These are phyloP conservation scores for Melospiza melodia DNA, from an alignment of 2,113 vertebrate genomes.

Conservation along the genomic window DNA sequence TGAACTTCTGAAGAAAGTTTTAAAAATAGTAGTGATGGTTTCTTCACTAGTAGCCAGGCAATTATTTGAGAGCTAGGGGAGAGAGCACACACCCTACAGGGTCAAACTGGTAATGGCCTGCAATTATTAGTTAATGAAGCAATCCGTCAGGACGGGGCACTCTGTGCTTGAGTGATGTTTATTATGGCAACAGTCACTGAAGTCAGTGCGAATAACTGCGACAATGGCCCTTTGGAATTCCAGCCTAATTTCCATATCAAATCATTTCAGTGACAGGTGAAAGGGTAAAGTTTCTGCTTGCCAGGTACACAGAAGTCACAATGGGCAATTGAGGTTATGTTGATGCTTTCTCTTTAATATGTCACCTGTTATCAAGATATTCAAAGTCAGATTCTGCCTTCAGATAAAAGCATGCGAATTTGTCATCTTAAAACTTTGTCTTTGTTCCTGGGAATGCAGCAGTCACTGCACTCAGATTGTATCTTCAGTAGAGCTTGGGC, in stretches of 20 bases:
- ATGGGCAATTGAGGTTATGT: neutral
- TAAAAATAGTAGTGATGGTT: neutral
- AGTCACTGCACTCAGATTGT: constrained; percentile 5
- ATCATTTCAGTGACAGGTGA: constrained; percentile 1
- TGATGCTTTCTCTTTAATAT: constrained; percentile 25
- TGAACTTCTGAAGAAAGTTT: neutral
- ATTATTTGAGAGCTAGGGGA: neutral
- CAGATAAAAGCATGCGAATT: neutral
- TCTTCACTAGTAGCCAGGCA: neutral
- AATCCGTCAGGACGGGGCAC: neutral
- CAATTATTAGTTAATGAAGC: neutral
- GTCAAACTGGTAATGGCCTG: neutral
- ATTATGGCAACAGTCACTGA: neutral
- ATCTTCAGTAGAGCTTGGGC: constrained; percentile 1
- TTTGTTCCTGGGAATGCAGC: neutral
- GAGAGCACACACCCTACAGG: neutral
- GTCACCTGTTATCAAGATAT: constrained; percentile 10
- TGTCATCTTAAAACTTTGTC: neutral
- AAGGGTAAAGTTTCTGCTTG: neutral
- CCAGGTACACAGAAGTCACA: neutral
- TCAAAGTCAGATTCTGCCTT: neutral
- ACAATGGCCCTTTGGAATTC: constrained; percentile 23
- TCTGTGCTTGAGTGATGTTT: neutral
- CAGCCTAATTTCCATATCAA: constrained; percentile 45
- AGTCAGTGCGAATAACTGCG: neutral